phyloP scores from a whole-genome alignment of 2,888 invertebrate species.

The Tenthredo scrophulariae region DNA sequence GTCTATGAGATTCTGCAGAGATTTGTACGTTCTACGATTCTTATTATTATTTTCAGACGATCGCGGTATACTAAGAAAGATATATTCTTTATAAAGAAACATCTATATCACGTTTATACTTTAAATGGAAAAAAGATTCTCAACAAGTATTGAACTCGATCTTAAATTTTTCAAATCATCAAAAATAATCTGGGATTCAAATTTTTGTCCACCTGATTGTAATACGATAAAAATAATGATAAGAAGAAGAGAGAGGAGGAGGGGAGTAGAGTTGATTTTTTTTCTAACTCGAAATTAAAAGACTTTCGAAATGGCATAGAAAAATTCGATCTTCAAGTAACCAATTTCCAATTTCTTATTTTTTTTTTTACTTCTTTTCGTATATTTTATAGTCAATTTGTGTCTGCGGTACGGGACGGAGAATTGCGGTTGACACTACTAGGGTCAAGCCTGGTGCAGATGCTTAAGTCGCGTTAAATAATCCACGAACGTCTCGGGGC shows the following conservation, averaged over 20 bases:
- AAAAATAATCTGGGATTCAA: too few relatives aligned
- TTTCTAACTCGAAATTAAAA: too few relatives aligned
- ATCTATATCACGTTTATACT: neutral
- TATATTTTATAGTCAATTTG: neutral
- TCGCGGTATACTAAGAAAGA: neutral
- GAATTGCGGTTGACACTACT: conserved; percentile 24
- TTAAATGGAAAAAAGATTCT: too few relatives aligned
- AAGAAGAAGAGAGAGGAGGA: too few relatives aligned
- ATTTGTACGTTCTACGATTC: conserved; percentile 15
- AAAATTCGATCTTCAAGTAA: too few relatives aligned
- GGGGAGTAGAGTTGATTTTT: too few relatives aligned
- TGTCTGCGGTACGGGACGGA: neutral
- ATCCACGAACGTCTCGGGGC: conserved; percentile 28
- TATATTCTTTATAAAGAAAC: neutral
- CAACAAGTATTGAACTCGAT: too few relatives aligned
- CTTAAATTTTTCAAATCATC: too few relatives aligned
- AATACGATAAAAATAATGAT: too few relatives aligned
- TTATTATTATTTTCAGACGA: neutral
- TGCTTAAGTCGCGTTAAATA: conserved; percentile 46
- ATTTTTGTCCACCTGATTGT: too few relatives aligned
- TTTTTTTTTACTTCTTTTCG: too few relatives aligned
- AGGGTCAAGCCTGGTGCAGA: conserved; percentile 6
- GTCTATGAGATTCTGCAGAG: neutral
- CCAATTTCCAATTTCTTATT: neutral
- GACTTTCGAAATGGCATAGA: too few relatives aligned